Evolutionary conservation across 1,140 invertebrate genomes (phyloP), one percentile per base, ranked within the genome.

Genomic region (Hesperophylax magnus): DNA sequence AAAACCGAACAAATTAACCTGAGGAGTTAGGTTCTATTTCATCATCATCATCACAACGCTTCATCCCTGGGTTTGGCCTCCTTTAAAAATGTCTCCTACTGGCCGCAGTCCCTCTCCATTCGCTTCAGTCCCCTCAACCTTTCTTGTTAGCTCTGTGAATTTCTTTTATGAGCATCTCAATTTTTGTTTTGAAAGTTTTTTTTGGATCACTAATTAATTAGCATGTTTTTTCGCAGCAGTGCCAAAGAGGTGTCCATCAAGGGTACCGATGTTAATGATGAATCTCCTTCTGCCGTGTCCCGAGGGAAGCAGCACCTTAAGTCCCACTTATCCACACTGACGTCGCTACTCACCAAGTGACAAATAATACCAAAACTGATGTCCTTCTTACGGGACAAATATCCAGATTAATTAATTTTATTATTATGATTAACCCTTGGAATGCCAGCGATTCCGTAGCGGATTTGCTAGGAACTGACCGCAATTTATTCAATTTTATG

Each of bases 171-270:
- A 47, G 39, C 9, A 47, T 11, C 14, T 47, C 39, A 11, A 47
- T 14, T 47, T 47, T 14, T 47, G 9, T 47, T 47, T 14, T 47
- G 9, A 47, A 14, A 18, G 1, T 53, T 74, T 39, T 67, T 14
- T n/a, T 71, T 47, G 8, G 20, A 52, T 3, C 15, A 76, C 3
- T 1, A 76, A 76, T 61, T 56, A 61, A 77, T 31, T 61, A 20
- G 20, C n/a, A 4, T 39, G 54, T 60, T 75, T 83, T 14, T 69
- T 89, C 87, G 4, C 86, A 90, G 89, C 81, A 89, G 89, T 63
- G 89, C 89, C 63, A 90, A 89, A 84, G 89, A 90, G 82, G 87
- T 90, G 82, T 88, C 87, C 47, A 88, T 87, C 85, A 90, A 89
- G 85, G 86, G 86, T 81, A 87, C 88, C 86, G 88, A 87, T 81